A percentile compares a stretch with the other conserved stretches of the same genome.
Conservation (phyloP, 2,797 vertebrate genomes). For the Betta splendens region DNA sequence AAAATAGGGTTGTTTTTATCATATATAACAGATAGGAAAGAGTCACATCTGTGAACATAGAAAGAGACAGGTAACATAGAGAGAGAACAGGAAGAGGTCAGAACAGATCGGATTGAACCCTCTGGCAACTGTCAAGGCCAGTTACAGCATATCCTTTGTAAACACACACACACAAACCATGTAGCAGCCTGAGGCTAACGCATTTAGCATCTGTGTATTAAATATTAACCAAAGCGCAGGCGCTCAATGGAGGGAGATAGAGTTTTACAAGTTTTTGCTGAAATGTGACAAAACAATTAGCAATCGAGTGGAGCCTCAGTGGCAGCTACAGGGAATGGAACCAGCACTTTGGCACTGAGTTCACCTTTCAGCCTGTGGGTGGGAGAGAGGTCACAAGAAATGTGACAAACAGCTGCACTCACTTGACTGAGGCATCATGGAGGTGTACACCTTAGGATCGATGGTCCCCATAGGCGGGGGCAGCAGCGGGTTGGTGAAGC, state of each 20-base stretch:
- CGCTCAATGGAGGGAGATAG: conserved; percentile 13
- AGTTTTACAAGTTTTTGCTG: conserved; percentile 24
- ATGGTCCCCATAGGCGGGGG: conserved; percentile 91
- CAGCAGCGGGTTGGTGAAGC: conserved; percentile 92
- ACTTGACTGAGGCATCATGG: conserved; percentile 87
- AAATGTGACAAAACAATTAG: conserved; percentile 25
- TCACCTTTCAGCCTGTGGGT: too few relatives aligned
- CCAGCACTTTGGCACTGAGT: neutral
- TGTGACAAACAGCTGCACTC: conserved; percentile 37
- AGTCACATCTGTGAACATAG: neutral
- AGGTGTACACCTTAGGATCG: conserved; percentile 90
- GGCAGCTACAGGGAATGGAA: neutral
- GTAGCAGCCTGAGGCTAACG: conserved; percentile 35
- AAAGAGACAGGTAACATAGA: conserved; percentile 19
- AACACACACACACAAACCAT: conserved; percentile 11
- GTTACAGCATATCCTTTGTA: conserved; percentile 24
- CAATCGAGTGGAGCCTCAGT: conserved; percentile 2
- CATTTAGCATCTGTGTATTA: conserved; percentile 46
- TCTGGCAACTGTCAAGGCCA: conserved; percentile 48
- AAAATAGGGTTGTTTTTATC: neutral
- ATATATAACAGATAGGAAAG: neutral
- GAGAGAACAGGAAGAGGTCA: conserved; percentile 27
- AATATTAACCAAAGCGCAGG: conserved; percentile 37
- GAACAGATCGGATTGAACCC: conserved; percentile 36
- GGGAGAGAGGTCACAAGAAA: neutral